These are phyloP conservation scores for Channa argus DNA, from an alignment of 2,113 vertebrate species.

Conservation along the genomic window DNA sequence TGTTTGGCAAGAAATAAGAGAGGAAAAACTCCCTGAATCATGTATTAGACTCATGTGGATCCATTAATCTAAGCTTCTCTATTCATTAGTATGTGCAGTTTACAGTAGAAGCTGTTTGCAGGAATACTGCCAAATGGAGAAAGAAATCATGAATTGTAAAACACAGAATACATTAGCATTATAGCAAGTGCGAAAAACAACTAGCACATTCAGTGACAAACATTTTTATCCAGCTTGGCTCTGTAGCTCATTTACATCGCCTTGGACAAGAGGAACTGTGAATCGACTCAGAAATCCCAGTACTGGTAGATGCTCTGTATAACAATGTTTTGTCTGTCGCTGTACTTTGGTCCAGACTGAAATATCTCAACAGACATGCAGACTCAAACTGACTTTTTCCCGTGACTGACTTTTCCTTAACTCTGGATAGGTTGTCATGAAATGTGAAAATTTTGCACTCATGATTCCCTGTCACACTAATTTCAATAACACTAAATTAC, in stretches of 20 bases:
- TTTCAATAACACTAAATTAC: neutral
- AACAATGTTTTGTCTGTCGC: too few relatives aligned
- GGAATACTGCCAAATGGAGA: neutral
- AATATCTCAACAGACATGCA: neutral
- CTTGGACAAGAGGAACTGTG: too few relatives aligned
- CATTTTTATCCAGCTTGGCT: too few relatives aligned
- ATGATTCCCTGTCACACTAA: neutral
- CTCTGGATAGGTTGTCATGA: too few relatives aligned
- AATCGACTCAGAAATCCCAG: too few relatives aligned
- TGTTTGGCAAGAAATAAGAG: slow-evolving; percentile 50
- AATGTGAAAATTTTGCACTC: too few relatives aligned
- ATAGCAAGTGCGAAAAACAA: too few relatives aligned
- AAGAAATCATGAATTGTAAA: neutral
- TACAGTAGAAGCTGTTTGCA: slow-evolving; percentile 12
- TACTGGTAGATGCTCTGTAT: too few relatives aligned
- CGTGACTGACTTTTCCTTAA: neutral
- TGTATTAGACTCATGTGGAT: slow-evolving; percentile 35
- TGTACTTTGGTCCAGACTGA: too few relatives aligned
- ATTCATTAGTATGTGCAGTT: slow-evolving; percentile 31
- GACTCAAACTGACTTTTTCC: neutral
- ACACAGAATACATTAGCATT: too few relatives aligned
- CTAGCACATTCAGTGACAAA: too few relatives aligned
- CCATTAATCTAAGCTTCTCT: slow-evolving; percentile 24
- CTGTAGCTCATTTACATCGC: too few relatives aligned
- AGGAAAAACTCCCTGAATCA: slow-evolving; percentile 42